Evolutionary conservation across 2,888 invertebrate species (phyloP), one percentile per base, ranked within the genome.

Genomic region (Vesta saturnalis): DNA sequence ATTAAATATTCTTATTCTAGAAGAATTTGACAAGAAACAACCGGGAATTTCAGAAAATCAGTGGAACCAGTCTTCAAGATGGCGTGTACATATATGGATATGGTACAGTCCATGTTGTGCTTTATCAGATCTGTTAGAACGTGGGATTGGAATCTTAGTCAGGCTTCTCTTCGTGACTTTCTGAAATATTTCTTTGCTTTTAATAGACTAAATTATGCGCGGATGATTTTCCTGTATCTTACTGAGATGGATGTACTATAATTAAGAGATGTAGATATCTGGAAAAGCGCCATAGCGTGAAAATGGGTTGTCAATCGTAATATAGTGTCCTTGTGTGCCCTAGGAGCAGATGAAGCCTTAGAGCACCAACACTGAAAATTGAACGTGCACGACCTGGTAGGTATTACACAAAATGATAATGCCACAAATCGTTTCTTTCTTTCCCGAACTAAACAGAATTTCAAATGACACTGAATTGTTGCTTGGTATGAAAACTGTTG

Each of bases 221-320:
- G n/a, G n/a, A n/a, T n/a, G n/a, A n/a, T n/a, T n/a, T n/a, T n/a
- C n/a, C n/a, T n/a, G n/a, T n/a, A n/a, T n/a, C n/a, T n/a, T n/a
- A n/a, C 54, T 19, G 54, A 54, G 54, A 54, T 54, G 54, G 54
- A 54, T 18, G 54, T 54, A 54, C 14, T 54, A 54, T 15, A 54
- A 54, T 54, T 19, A 54, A 54, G 8, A 54, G 54, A 54, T 54
- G 8, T 15, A 54, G 18, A 54, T 19, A 54, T 54, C 3, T 18
- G 54, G 54, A 54, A 54, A n/a, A 54, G 14, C 8, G 4, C 14
- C 54, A 54, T 54, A 54, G 16, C 4, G 19, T 5, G 54, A 16
- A 54, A 54, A 54, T 54, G 54, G 54, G 54, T 54, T 54, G 54
- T 54, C 21, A 54, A 54, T 54, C 54, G 54, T 54, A 54, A 54